phyloP scores from a whole-genome alignment of 2,113 vertebrate genomes.

The Heteronetta atricapilla region DNA sequence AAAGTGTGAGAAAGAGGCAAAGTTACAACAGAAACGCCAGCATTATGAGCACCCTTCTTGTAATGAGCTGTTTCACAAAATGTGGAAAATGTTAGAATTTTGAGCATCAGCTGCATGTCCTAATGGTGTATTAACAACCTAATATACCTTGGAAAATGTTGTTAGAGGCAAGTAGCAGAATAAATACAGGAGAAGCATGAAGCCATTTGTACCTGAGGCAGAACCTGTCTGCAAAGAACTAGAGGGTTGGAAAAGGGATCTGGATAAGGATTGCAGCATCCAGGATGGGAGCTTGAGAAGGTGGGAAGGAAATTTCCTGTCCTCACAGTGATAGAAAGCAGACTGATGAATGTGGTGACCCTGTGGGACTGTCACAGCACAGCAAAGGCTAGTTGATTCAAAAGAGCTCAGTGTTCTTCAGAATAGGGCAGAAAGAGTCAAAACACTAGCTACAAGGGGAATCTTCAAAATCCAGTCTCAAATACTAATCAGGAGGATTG shows the following conservation, averaged over 20 bases:
- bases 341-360: not conserved
- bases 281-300: not conserved
- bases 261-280: not conserved
- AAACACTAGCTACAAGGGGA: not conserved
- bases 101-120: conserved; percentile 15
- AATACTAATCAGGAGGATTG: not conserved
- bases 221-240: not conserved
- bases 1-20: not conserved
- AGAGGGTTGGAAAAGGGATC: not conserved
- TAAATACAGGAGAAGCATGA: not conserved
- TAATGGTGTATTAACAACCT: conserved; percentile 1
- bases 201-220: not conserved
- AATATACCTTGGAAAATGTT: conserved; percentile 20
- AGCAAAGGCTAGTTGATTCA: not conserved
- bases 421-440: not conserved
- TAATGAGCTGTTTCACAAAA: conserved; percentile 7
- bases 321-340: not conserved
- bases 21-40: not conserved
- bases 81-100: conserved; percentile 2
- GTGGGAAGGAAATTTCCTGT: not conserved
- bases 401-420: not conserved
- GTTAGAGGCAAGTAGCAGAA: not conserved
- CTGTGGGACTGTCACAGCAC: not conserved
- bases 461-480: not conserved
- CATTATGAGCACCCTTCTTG: not conserved